Conservation (phyloP, 2,888 invertebrate species). For the Drosophila hawaiiensis region DNA sequence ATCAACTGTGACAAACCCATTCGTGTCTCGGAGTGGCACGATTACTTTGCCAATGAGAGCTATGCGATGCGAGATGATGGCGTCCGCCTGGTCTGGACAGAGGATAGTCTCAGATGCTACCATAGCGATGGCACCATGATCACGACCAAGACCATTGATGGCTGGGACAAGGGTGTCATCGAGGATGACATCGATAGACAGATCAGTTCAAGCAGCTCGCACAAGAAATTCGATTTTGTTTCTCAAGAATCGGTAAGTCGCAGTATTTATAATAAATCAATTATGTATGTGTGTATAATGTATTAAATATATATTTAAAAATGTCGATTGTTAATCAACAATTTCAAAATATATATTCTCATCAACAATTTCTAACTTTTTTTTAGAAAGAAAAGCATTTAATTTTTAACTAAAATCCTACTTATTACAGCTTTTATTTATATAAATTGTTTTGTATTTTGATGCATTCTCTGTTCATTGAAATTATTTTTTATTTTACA, state of each 20-base stretch:
- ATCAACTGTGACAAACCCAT: slow-evolving; percentile 56
- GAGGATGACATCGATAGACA: slow-evolving; percentile 68
- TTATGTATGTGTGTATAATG: no score
- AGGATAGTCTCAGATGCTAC: slow-evolving; percentile 68
- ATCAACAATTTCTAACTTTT: neutral
- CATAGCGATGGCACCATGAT: slow-evolving; percentile 80
- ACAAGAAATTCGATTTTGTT: neutral
- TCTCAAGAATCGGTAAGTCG: neutral
- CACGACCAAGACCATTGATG: slow-evolving; percentile 48
- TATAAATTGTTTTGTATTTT: neutral
- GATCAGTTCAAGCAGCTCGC: slow-evolving; percentile 67
- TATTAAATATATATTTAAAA: neutral
- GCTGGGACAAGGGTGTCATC: slow-evolving; percentile 31
- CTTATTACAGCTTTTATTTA: neutral
- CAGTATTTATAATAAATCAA: no score
- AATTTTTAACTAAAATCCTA: neutral
- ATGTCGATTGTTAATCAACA: neutral
- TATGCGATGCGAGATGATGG: slow-evolving; percentile 81
- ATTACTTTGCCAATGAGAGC: slow-evolving; percentile 76
- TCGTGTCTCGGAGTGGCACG: slow-evolving; percentile 78
- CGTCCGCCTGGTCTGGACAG: slow-evolving; percentile 78
- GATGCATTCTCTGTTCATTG: neutral
- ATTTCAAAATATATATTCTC: neutral
- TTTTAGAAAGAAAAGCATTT: neutral
- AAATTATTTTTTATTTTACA: neutral